Evolutionary conservation across 2,888 invertebrate species (phyloP), one percentile per base, ranked within the genome.

Genomic region (Aspidapion aeneum): DNA sequence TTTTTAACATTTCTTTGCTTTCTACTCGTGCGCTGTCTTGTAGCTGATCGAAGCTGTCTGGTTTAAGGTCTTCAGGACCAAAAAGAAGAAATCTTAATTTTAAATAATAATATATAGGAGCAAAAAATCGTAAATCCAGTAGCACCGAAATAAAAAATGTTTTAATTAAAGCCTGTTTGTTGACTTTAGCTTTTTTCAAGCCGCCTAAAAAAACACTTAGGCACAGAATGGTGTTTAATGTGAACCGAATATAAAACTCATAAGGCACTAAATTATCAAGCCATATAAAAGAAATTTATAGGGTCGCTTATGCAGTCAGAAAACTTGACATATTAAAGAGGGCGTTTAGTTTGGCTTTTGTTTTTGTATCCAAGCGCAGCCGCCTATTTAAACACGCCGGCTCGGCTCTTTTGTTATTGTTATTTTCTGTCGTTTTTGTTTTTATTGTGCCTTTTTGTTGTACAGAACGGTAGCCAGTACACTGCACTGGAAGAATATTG

Each of bases 301-400:
- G 35, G 5, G 5, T 12, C 35, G 12, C 12, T 35, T 35, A 35
- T 3, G 35, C 5, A 3, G 5, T 12, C 35, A 12, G 35, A 52
- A 52, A 52, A 52, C 18, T 52, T 52, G 52, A 52, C 52, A 52
- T n/a, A n/a, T 52, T n/a, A 52, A 52, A 52, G 52, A 19, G 52
- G 52, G 52, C 52, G 35, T 35, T 19, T n/a, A 19, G 19, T 52
- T n/a, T 19, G 19, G 18, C 52, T 52, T 52, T 52, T 52, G 52
- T 52, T 52, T 52, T 19, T 17, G 17, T 52, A 52, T 52, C 52
- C 18, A 18, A 19, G 52, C 52, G 52, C 52, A 52, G 52, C 52
- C 52, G 52, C 52, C 52, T 52, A 19, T 19, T 52, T 52, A 35
- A 35, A 35, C 35, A 35, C 35, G 35, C 5, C 35, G n/a, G n/a